Base-by-base conservation (phyloP, 2,888 invertebrate genomes). In the Lapara coniferarum region DNA sequence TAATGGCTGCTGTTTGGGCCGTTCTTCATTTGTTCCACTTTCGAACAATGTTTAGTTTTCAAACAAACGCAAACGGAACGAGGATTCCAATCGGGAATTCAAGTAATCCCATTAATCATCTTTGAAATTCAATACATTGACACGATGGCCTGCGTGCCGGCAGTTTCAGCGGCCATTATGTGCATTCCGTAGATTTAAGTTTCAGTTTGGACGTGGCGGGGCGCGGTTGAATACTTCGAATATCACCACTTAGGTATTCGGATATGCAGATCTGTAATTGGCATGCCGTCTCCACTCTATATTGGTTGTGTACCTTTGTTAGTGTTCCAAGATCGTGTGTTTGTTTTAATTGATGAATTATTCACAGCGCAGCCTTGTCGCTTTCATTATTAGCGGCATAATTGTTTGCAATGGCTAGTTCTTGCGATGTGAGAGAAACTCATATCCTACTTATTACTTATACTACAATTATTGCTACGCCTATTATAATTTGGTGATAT, bases 111-210 rank as follows among this genome's bases (percentile, higher is more conserved):
- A 92, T 93, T 90, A 91, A 92, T 93, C 91, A 92, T 91, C 87
- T 87, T 85, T 89, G 90, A 89, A 89, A 91, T 92, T 91, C 92
- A 92, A 93, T 91, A 92, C 92, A 91, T 89, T 85, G 90, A 90
- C 91, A 89, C 88, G 85, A 82, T 81, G 82, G 80, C 79, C 78
- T 74, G 76, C 78, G 77, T 73, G 74, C 71, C 71, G 72, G 77
- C 75, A 78, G 74, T 73, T 72, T 77, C 82, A 79, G 77, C 81
- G 74, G 81, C 83, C 85, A 84, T 86, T 86, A 86, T 81, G 78
- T 74, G 81, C 79, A 90, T 91, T 84, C 87, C 90, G 79, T 82
- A 84, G 82, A 87, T 90, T 87, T 89, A 88, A 88, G 88, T 89
- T 91, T 89, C 88, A 82, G 84, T 85, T 87, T 85, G 75, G 74